Conservation (phyloP, 2,888 invertebrate species). For the Tenthredo livida region DNA sequence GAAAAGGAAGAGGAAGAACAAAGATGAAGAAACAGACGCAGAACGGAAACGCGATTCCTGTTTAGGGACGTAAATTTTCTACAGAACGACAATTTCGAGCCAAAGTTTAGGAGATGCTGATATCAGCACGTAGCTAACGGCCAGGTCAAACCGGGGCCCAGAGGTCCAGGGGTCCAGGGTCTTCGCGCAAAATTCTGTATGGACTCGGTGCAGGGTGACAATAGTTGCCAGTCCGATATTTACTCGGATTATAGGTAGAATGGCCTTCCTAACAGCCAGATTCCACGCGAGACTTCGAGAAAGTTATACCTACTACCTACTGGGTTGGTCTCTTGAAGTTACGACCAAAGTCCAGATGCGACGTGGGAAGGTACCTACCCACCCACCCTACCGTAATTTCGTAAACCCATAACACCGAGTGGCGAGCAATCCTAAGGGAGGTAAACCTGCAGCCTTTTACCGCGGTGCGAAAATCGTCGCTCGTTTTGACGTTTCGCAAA, state of each 20-base stretch:
- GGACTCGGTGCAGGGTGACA: conserved; percentile 28
- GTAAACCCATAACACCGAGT: conserved; percentile 28
- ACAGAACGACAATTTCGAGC: background rate
- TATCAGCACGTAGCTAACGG: conserved; percentile 19
- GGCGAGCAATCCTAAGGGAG: conserved; percentile 7
- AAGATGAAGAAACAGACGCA: background rate
- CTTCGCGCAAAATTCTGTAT: background rate
- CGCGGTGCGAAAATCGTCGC: conserved; percentile 25
- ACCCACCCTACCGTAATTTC: conserved; percentile 18
- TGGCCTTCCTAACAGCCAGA: conserved; percentile 42
- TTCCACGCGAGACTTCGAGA: conserved; percentile 29
- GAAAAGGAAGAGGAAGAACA: background rate
- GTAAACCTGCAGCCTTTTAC: conserved; percentile 18
- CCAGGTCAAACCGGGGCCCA: conserved; percentile 9
- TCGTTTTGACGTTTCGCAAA: conserved; percentile 22
- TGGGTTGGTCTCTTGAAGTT: background rate
- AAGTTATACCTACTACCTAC: conserved; percentile 17
- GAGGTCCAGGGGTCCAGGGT: background rate
- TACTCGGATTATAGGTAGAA: conserved; percentile 42
- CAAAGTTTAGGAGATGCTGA: conserved; percentile 26
- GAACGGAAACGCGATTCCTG: background rate
- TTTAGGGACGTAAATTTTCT: conserved; percentile 2
- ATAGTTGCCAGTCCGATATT: conserved; percentile 39
- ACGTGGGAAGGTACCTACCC: background rate
- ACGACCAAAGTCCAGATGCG: conserved; percentile 29